Evolutionary conservation across 2,888 invertebrate genomes (phyloP).

Genomic region (Agriopis leucophaearia): DNA sequence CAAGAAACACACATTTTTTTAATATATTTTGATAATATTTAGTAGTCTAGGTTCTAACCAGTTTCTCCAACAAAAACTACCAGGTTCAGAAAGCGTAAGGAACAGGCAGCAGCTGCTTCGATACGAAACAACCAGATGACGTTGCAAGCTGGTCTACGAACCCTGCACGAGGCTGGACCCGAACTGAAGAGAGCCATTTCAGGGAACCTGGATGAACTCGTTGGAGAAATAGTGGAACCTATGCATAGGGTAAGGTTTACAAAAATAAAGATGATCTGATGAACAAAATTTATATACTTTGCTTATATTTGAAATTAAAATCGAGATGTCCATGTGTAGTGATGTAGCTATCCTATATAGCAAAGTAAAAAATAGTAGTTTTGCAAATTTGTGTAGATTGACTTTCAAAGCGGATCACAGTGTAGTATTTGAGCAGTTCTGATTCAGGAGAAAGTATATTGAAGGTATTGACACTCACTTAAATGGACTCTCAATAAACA

Average conservation of each 20-base stretch:
- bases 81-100: slow-evolving; percentile 97
- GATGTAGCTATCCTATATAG: not conserved
- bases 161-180: slow-evolving; percentile 98
- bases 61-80: slow-evolving; percentile 25
- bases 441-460: too few relatives aligned
- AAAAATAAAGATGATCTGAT: not conserved
- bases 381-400: too few relatives aligned
- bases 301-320: not conserved
- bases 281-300: not conserved
- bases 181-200: slow-evolving; percentile 99
- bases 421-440: too few relatives aligned
- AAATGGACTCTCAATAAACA: too few relatives aligned
- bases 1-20: not conserved
- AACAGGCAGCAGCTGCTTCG: slow-evolving; percentile 88
- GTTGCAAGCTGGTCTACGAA: slow-evolving; percentile 97
- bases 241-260: slow-evolving; percentile 95
- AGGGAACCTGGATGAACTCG: slow-evolving; percentile 97
- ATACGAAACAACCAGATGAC: slow-evolving; percentile 91
- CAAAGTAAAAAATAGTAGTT: too few relatives aligned
- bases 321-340: not conserved
- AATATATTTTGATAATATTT: not conserved
- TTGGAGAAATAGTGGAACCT: slow-evolving; percentile 97
- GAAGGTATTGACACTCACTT: too few relatives aligned
- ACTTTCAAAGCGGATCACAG: too few relatives aligned
- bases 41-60: slow-evolving; percentile 22